phyloP scores from a whole-genome alignment of 2,888 invertebrate genomes.

The Mesorhabditis belari region DNA sequence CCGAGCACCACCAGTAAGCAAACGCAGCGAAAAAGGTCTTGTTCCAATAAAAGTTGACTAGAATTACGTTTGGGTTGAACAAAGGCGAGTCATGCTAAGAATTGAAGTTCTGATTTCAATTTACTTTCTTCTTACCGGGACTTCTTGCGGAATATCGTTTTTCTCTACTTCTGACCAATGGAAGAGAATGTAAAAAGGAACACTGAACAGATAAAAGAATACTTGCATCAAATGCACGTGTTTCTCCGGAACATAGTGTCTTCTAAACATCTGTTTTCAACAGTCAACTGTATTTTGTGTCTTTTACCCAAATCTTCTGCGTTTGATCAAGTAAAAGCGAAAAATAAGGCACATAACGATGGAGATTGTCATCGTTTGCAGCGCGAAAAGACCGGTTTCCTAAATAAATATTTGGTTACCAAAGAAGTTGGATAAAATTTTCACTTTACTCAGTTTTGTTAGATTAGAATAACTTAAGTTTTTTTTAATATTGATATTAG shows the following conservation, averaged over 20 bases:
- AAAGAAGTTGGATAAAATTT: no score
- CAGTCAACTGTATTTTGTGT: no score
- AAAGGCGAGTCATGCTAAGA: neutral
- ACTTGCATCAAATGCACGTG: neutral
- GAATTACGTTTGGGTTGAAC: no score
- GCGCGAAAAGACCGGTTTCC: neutral
- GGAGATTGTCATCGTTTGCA: neutral
- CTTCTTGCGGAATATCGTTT: neutral
- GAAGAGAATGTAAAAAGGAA: neutral
- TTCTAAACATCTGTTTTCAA: neutral
- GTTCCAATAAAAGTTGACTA: neutral
- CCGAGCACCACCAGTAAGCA: no score
- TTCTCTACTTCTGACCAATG: neutral
- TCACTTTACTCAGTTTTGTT: no score
- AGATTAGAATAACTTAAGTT: no score
- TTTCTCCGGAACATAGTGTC: neutral
- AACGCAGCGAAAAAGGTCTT: neutral
- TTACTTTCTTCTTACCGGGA: neutral
- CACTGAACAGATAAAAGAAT: neutral
- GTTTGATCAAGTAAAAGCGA: neutral
- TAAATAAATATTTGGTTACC: neutral
- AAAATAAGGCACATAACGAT: neutral
- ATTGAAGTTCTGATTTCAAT: neutral
- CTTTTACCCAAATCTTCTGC: neutral
- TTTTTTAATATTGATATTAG: no score